phyloP scores from a whole-genome alignment of 2,113 vertebrate species.

The Sebastes schlegelii region DNA sequence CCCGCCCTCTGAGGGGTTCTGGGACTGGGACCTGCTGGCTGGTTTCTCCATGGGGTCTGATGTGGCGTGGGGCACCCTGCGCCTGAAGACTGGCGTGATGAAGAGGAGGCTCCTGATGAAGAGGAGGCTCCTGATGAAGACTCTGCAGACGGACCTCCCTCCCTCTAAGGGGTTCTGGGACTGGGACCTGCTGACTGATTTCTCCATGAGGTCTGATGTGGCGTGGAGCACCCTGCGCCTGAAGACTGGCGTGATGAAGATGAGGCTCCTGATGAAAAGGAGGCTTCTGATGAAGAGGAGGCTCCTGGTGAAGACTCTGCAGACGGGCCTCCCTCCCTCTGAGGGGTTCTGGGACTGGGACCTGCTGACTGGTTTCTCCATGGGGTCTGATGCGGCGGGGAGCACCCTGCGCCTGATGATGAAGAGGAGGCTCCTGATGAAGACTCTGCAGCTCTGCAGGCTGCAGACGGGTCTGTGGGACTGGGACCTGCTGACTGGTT shows the following conservation, averaged over 20 bases:
- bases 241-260: neutral
- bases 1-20: neutral
- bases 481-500: neutral
- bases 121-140: conserved; percentile 3
- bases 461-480: no score
- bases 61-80: no score
- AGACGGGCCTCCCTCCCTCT: neutral
- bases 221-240: neutral
- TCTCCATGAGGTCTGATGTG: neutral
- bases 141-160: neutral
- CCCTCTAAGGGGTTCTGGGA: neutral
- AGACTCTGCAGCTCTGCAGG: no score
- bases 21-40: neutral
- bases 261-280: neutral
- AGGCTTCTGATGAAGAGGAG: neutral
- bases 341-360: neutral
- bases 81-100: neutral
- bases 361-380: conserved; percentile 2
- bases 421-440: no score
- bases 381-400: neutral
- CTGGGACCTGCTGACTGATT: neutral
- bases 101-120: no score
- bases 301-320: conserved; percentile 1
- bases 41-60: conserved; percentile 5
- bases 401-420: no score